Conservation (phyloP, 2,888 invertebrate genomes). For the Tupiocoris notatus region DNA sequence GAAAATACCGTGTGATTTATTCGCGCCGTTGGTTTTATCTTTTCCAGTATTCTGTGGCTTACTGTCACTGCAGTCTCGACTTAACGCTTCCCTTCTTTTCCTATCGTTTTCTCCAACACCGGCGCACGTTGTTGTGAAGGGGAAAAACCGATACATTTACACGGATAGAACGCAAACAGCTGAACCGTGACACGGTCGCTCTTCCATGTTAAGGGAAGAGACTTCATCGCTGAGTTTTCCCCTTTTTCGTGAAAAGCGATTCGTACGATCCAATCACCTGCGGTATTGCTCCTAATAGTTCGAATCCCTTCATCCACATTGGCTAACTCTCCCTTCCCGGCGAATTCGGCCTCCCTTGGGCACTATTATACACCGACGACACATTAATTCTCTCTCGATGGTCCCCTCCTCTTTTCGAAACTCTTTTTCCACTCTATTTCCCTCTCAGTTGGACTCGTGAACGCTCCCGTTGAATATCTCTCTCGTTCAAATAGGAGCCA, state of each 20-base stretch:
- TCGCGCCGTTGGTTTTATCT: too few species aligned
- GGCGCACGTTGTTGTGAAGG: background rate
- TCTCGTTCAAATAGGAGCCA: background rate
- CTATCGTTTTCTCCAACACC: background rate
- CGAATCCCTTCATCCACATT: background rate
- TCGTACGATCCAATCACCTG: slow-evolving; percentile 40
- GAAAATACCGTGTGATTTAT: too few species aligned
- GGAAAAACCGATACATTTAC: background rate
- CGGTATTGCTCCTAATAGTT: slow-evolving; percentile 40
- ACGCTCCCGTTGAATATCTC: background rate
- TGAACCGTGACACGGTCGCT: background rate
- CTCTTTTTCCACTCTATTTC: background rate
- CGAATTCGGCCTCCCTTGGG: background rate
- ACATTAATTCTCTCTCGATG: slow-evolving; percentile 39
- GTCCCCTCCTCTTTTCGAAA: background rate
- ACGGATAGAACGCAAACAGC: background rate
- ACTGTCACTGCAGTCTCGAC: background rate
- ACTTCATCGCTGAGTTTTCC: background rate
- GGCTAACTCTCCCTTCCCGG: background rate
- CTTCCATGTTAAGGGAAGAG: background rate
- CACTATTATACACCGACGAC: slow-evolving; percentile 39
- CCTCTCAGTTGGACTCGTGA: background rate
- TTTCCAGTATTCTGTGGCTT: too few species aligned
- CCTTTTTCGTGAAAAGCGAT: slow-evolving; percentile 14
- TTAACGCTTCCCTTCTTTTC: background rate